Evolutionary conservation across 2,888 invertebrate genomes (phyloP).

Genomic region (Ctenicera cuprea): DNA sequence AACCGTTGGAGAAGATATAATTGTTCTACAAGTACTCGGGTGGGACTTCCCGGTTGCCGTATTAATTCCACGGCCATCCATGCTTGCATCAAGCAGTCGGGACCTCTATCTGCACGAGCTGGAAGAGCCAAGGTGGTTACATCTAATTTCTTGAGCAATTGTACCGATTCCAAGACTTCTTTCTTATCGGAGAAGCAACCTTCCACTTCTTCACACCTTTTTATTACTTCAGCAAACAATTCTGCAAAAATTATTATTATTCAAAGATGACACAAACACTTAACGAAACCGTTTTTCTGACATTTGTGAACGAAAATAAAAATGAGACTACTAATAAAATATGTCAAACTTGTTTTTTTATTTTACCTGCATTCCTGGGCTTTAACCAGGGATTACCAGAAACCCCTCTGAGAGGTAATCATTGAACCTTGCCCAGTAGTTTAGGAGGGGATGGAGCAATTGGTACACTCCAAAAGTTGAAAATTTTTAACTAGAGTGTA

Average conservation of each 20-base stretch:
- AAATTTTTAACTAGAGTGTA: too few species aligned
- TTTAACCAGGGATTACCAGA: too few species aligned
- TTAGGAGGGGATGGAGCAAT: too few species aligned
- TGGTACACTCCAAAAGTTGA: too few species aligned
- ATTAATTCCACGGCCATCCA: slow-evolving; percentile 90
- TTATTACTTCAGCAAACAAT: slow-evolving; percentile 75
- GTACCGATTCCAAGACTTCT: slow-evolving; percentile 77
- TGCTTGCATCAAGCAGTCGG: slow-evolving; percentile 86
- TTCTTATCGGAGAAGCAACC: slow-evolving; percentile 75
- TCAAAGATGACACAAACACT: too few species aligned
- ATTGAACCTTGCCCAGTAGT: too few species aligned
- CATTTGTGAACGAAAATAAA: too few species aligned
- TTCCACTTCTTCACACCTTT: slow-evolving; percentile 87
- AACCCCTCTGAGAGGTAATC: too few species aligned
- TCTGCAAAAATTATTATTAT: slow-evolving; percentile 47
- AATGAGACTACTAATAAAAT: too few species aligned
- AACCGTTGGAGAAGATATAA: slow-evolving; percentile 89
- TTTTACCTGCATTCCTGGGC: too few species aligned
- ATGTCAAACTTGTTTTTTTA: too few species aligned
- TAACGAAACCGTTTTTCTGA: too few species aligned
- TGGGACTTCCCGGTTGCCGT: slow-evolving; percentile 89
- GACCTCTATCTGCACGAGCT: slow-evolving; percentile 77
- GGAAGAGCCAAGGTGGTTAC: slow-evolving; percentile 77
- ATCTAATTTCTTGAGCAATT: slow-evolving; percentile 78
- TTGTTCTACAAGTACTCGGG: slow-evolving; percentile 87